A percentile compares a stretch with the other conserved stretches of the same genome.
Conservation (phyloP, 2,113 vertebrate genomes). For the Setophaga coronata region DNA sequence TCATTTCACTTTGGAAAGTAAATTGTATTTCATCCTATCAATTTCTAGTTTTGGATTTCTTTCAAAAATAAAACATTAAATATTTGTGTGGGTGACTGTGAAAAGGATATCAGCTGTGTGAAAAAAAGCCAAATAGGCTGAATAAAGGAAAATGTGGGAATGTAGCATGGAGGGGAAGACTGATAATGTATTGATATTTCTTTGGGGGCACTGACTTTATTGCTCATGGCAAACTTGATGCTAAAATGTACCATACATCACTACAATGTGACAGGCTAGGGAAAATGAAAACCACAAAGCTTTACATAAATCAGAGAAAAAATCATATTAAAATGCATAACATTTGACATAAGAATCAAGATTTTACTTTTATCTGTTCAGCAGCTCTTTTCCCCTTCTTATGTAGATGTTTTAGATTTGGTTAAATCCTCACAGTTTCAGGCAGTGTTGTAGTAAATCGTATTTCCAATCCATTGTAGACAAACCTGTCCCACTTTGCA, state of each 20-base stretch:
- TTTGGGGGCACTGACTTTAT: conserved; percentile 62
- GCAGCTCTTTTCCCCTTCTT: conserved; percentile 48
- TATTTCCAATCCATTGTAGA: conserved; percentile 61
- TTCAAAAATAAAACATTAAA: conserved; percentile 57
- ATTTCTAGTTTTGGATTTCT: conserved; percentile 19
- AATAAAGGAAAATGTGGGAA: conserved; percentile 60
- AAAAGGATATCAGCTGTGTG: conserved; percentile 43
- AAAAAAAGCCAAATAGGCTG: conserved; percentile 60
- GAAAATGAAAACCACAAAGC: conserved; percentile 78
- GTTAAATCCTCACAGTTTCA: conserved; percentile 52
- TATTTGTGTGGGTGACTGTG: conserved; percentile 38
- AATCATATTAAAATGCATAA: conserved; percentile 75
- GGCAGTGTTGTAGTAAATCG: conserved; percentile 40
- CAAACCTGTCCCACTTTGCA: conserved; percentile 28
- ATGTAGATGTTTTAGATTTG: conserved; percentile 63
- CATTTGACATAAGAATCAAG: conserved; percentile 70
- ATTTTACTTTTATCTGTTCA: conserved; percentile 69
- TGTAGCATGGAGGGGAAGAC: not conserved
- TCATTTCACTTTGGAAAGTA: not conserved
- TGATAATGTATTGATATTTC: conserved; percentile 72
- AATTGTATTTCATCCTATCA: conserved; percentile 13
- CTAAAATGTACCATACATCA: conserved; percentile 70
- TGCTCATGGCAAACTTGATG: conserved; percentile 67
- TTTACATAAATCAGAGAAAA: conserved; percentile 77
- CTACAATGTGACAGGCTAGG: conserved; percentile 61